Evolutionary conservation across 2,797 vertebrate genomes (phyloP), one percentile per base, ranked within the genome.

Genomic region (Morelia viridis): DNA sequence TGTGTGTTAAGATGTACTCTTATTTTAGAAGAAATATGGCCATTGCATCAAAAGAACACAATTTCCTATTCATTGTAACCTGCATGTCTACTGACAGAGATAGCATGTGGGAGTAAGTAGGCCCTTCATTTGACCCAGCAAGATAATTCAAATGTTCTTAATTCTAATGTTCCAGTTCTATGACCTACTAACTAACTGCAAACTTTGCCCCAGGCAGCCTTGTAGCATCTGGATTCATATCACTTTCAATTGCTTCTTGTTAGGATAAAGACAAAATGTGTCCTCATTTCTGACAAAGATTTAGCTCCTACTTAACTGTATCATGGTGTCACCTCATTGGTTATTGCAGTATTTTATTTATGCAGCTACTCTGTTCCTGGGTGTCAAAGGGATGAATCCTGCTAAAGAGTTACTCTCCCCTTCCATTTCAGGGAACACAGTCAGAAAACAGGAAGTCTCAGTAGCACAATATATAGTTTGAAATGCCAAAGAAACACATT

Each of bases 331-430:
- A 92, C 91, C 80, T 91, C 89, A 26, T 91, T 7, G 31, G 35
- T 91, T 92, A 31, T 89, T 92, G 92, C 31, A 53, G 61, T 90
- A 90, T 93, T 94, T 84, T 95, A 94, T 94, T 95, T 93, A 93
- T 85, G 91, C 2, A 4, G 86, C 80, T 95, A 92, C 88, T 95
- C 26, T 92, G 53, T 88, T 58, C 57, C 91, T 80, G 85, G 92
- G 65, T 91, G 87, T 89, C 68, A 94, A 90, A 93, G 53, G 87
- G 94, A 94, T 24, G 94, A 93, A 94, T 17, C 31, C 65, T 94
- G 5, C 28, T 7, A n/a, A 89, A 24, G 17, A n/a, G 1, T 60
- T 35, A 60, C 84, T 4, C 84, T 6, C 0, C 46, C 17, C 57
- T n/a, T 88, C 53, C 46, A 89, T 56, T 28, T 64, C 1, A 8